Evolutionary conservation across 2,113 vertebrate species (phyloP), one percentile per base, ranked within the genome.

Genomic region (Cryptotis parvus): DNA sequence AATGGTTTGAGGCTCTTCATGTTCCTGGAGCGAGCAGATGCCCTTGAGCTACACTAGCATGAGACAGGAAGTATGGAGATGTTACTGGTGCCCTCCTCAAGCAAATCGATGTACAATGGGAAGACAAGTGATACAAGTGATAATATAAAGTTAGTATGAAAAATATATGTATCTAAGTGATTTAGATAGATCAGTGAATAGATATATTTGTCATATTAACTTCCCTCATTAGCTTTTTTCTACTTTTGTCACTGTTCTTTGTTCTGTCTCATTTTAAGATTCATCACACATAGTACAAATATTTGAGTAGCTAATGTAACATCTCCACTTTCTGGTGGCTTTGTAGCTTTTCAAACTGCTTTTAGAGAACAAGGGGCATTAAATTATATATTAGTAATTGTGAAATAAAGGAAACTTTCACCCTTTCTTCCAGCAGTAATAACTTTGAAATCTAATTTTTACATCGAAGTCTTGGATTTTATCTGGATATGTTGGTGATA

Each of bases 371-470:
- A 61, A 45, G 26, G 15, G 91, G 1, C 1, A 66, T 2, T 65
- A 49, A 49, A 3, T 78, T 4, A 14, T 31, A 31, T 52, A 39
- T 81, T 75, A 11, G 33, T 35, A 88, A 80, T 29, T 76, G 18
- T 73, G 69, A 83, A 43, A 20, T 58, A 20, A 85, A 63, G 14
- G 31, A 43, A 39, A 31, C 8, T 70, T 90, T 69, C 87, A n/a
- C 11, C 74, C 70, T 52, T 4, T 88, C 31, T 81, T 84, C n/a
- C 4, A 9, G 22, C 3, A 0, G 7, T 43, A 74, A 82, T 37
- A 83, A 81, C 24, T 93, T 89, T 29, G 14, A 77, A 70, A 39
- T 85, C 58, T 84, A 77, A 79, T 37, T 31, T 86, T 24, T 65
- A 4, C 2, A 29, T 33, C 31, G 5, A 70, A 4, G 3, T 80